Conservation (phyloP, 2,888 invertebrate genomes). For the Spatulosminthurus flaviceps region DNA sequence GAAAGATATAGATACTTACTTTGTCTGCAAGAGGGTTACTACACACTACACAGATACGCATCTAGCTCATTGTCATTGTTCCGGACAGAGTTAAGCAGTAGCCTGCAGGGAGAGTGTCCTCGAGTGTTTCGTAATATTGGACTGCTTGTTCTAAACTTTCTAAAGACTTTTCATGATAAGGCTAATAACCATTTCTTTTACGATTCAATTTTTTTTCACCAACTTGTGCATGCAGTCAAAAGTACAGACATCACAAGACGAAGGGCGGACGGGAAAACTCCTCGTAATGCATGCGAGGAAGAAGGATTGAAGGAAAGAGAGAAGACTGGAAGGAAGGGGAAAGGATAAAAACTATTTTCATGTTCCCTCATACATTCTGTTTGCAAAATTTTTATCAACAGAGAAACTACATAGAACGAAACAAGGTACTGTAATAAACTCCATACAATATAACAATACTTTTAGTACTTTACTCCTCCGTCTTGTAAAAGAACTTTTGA, state of each 20-base stretch:
- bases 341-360: constrained; percentile 5
- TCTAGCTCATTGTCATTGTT: constrained; percentile 14
- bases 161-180: constrained; percentile 53
- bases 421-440: not conserved
- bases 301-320: not conserved
- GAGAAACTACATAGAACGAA: not conserved
- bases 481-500: no score
- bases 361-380: not conserved
- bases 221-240: constrained; percentile 15
- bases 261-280: not conserved
- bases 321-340: not conserved
- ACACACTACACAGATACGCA: constrained; percentile 7
- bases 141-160: constrained; percentile 46
- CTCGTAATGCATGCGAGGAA: not conserved
- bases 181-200: constrained; percentile 61
- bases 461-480: no score
- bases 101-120: constrained; percentile 25
- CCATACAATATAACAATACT: not conserved
- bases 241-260: constrained; percentile 10
- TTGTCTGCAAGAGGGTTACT: constrained; percentile 32
- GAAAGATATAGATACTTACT: not conserved
- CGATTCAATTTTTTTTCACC: constrained; percentile 47
- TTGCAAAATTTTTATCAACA: constrained; percentile 1
- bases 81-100: constrained; percentile 14
- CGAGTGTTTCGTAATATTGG: constrained; percentile 36